phyloP scores from a whole-genome alignment of 2,797 vertebrate species.

The Tapirus indicus region DNA sequence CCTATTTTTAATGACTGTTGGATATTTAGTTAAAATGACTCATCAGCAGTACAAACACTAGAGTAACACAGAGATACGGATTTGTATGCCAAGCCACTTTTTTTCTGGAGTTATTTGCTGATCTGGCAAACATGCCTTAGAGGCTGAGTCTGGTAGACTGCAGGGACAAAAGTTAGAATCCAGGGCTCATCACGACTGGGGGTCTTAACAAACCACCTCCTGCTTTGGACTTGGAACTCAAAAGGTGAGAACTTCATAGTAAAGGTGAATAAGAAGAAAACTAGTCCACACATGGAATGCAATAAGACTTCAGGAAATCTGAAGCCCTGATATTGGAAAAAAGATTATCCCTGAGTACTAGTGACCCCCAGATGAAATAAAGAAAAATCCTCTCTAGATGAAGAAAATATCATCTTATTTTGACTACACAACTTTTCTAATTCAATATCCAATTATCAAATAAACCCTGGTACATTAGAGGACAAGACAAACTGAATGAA shows the following conservation, averaged over 20 bases:
- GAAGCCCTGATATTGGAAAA: not conserved
- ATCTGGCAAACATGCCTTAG: not conserved
- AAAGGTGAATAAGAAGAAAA: not conserved
- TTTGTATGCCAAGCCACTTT: not conserved
- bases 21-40: not conserved
- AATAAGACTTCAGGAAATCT: not conserved
- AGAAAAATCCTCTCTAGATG: not conserved
- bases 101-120: not conserved
- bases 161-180: not conserved
- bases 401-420: not conserved
- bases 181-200: not conserved
- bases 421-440: not conserved
- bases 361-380: not conserved
- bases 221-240: not conserved
- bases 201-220: not conserved
- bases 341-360: not conserved
- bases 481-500: not conserved
- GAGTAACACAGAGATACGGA: not conserved
- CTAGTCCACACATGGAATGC: not conserved
- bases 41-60: not conserved
- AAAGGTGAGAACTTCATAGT: not conserved
- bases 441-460: not conserved
- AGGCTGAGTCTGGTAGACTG: not conserved
- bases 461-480: not conserved
- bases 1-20: not conserved